Percentiles rank a stretch among this genome's conserved stretches.
These are phyloP conservation scores for Yponomeuta malinellus DNA, from an alignment of 2,888 invertebrate species.

Conservation along the genomic window DNA sequence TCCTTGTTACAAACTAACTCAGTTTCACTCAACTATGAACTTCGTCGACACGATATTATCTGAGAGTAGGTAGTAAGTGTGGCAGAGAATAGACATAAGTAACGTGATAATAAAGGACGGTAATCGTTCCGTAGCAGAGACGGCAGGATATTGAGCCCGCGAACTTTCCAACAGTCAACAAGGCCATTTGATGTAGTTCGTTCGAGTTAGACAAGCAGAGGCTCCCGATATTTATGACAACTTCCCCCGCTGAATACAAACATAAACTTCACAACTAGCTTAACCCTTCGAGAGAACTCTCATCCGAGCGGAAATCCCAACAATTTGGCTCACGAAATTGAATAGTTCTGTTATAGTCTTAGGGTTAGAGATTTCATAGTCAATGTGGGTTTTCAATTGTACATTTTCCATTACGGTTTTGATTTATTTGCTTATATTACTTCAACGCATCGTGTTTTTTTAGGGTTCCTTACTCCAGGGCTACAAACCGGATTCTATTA, in stretches of 20 bases:
- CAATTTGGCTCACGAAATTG: slow-evolving; percentile 48
- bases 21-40: too few relatives aligned
- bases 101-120: slow-evolving; percentile 13
- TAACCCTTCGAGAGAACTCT: slow-evolving; percentile 54
- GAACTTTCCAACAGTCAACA: slow-evolving; percentile 39
- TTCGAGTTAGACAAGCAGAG: slow-evolving; percentile 53
- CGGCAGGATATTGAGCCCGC: slow-evolving; percentile 52
- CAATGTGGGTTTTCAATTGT: slow-evolving; percentile 15
- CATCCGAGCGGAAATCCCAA: slow-evolving; percentile 53
- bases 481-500: too few relatives aligned
- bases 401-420: neutral
- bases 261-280: slow-evolving; percentile 61
- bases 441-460: too few relatives aligned
- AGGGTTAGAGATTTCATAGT: slow-evolving; percentile 27
- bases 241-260: slow-evolving; percentile 55
- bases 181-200: slow-evolving; percentile 60
- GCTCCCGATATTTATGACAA: slow-evolving; percentile 61
- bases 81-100: neutral
- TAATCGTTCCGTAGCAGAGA: slow-evolving; percentile 41
- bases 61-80: neutral
- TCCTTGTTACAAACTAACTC: too few relatives aligned
- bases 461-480: too few relatives aligned
- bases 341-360: slow-evolving; percentile 39
- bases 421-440: neutral
- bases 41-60: too few relatives aligned